Percentiles rank a stretch among this genome's conserved stretches.
Evolutionary conservation across 2,797 vertebrate species (phyloP).

Genomic region (Danio tinwini): DNA sequence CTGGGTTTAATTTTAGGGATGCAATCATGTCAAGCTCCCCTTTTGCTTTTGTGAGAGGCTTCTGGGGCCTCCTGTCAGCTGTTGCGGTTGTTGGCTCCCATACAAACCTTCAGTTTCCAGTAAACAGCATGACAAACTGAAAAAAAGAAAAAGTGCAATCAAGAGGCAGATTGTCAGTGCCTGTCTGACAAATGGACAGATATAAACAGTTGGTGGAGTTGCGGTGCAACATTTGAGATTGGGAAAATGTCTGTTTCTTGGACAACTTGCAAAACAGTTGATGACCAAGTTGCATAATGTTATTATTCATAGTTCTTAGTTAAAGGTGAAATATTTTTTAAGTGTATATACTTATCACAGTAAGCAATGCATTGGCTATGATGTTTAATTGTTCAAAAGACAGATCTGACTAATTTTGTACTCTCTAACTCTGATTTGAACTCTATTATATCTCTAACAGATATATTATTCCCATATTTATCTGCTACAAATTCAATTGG

Average conservation of each 20-base stretch:
- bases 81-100: conserved; percentile 57
- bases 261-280: not conserved
- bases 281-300: not conserved
- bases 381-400: not conserved
- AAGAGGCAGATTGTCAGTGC: conserved; percentile 29
- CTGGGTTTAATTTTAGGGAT: conserved; percentile 63
- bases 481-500: not conserved
- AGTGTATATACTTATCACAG: not conserved
- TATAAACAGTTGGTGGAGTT: conserved; percentile 21
- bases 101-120: conserved; percentile 57
- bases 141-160: conserved; percentile 34
- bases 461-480: not conserved
- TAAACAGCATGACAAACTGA: conserved; percentile 58
- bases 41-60: conserved; percentile 53
- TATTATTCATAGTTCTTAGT: not conserved
- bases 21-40: conserved; percentile 47
- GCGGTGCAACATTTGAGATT: not conserved
- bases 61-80: conserved; percentile 61
- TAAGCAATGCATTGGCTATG: not conserved
- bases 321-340: not conserved
- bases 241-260: not conserved
- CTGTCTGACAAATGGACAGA: conserved; percentile 40
- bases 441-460: no score
- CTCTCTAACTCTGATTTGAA: not conserved
- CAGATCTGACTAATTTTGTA: no score